These are phyloP conservation scores for Montipora foliosa DNA, from an alignment of 64 coral and sea anemone genomes.

Conservation along the genomic window DNA sequence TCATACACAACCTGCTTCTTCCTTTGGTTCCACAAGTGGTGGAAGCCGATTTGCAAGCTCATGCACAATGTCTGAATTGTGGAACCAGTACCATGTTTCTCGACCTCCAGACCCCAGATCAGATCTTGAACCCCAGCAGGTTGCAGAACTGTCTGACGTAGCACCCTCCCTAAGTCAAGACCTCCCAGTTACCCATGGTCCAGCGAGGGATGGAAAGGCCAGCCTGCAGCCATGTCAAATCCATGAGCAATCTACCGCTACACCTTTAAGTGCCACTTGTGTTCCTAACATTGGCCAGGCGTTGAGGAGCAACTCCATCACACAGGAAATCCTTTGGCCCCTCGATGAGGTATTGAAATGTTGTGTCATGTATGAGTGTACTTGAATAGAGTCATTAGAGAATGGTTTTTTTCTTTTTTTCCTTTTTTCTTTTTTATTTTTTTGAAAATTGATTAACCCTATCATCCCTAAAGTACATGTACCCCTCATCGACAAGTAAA, in stretches of 20 bases:
- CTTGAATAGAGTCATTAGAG: too few relatives aligned
- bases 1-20: background rate
- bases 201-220: background rate
- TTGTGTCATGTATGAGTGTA: too few relatives aligned
- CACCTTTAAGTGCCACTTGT: background rate
- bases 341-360: background rate
- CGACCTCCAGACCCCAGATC: background rate
- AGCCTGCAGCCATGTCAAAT: background rate
- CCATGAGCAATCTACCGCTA: background rate
- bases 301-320: background rate
- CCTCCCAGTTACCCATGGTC: background rate
- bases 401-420: too few relatives aligned
- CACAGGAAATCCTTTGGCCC: constrained; percentile 11
- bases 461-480: too few relatives aligned
- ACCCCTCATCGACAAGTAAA: too few relatives aligned
- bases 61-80: background rate
- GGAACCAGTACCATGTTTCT: constrained; percentile 28
- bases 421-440: too few relatives aligned
- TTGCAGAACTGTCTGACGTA: too few relatives aligned
- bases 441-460: too few relatives aligned
- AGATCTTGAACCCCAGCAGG: background rate
- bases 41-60: background rate
- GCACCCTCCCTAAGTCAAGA: background rate
- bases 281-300: background rate
- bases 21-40: background rate